Evolutionary conservation across 2,113 vertebrate genomes (phyloP), one percentile per base, ranked within the genome.

Genomic region (Rhinichthys klamathensis): DNA sequence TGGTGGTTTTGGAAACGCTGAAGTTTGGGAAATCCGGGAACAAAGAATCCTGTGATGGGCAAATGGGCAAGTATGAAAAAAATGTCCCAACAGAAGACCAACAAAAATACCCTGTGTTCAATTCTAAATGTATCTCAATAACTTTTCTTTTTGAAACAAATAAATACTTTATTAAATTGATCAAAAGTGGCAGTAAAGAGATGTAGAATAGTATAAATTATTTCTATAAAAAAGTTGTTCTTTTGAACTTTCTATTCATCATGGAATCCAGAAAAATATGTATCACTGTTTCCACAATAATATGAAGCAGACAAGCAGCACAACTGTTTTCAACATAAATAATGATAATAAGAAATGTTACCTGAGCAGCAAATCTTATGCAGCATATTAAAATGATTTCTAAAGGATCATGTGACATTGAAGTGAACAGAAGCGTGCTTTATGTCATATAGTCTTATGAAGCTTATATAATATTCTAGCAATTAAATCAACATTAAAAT

Each of bases 11-110:
- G 97, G 92, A 97, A 98, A 35, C 97, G 94, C 6, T 96, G 96
- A 88, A 98, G 93, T 92, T 98, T 98, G 27, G 97, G 97, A 90
- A 98, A 98, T 23, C 97, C 97, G 0, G 97, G 97, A 83, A 97
- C 96, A 91, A 97, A 98, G 91, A 97, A 95, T 49, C 96, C 96
- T 95, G 32, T 77, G 23, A 10, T 35, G 3, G 4, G 8, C n/a
- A 76, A 85, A 79, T 18, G 44, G 9, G 46, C 72, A 80, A n/a
- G 11, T n/a, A 56, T 74, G 21, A 69, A 32, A 79, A 23, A 65
- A 80, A 41, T 10, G n/a, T 16, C 25, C 32, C 21, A 7, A 56
- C 54, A 18, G 27, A 25, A 15, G 5, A 60, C 16, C 4, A 35
- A 41, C 11, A 16, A 7, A 11, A 79, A 51, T 49, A 11, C 25